Evolutionary conservation across 92 coral and sea anemone genomes (phyloP), one percentile per base, ranked within the genome.

Genomic region (Heliopora coerulea): DNA sequence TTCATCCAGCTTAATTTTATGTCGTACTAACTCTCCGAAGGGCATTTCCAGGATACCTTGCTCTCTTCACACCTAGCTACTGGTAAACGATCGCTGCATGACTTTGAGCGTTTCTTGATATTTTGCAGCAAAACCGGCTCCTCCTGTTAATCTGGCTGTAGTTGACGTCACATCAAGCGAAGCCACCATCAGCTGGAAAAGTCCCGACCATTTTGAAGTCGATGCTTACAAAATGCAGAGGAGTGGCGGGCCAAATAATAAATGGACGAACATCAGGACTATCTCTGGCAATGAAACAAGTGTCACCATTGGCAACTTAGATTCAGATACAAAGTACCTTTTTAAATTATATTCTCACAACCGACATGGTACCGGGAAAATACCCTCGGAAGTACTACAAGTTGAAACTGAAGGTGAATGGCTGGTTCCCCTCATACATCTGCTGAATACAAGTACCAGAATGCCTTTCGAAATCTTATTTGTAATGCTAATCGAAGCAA

Each of bases 121-220:
- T 0, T 73, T 24, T 26, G 19, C 54, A 80, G 84, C 65, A 25
- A 39, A 8, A 23, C 84, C 84, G 7, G 67, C 61, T 0, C 66
- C 80, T 26, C 84, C 84, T 29, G 78, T 63, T 2, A 27, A 62
- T n/a, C 84, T 77, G 35, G 34, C 6, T 50, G 80, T 63, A 21
- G 69, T 26, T 25, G 68, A 81, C 17, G 42, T 54, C 30, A 56
- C n/a, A 8, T 19, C 62, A 17, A 61, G 73, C 6, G 29, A 27
- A 15, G 54, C 64, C 73, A 74, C 63, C 9, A 21, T 81, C n/a
- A 58, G 56, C 24, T 81, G 85, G 85, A 63, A 65, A 30, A 80
- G 52, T 9, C 80, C 85, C 0, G 32, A 54, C 10, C 23, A 81
- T 59, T 66, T 54, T 46, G 34, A 64, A 27, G 59, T 26, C 18